A percentile compares a stretch with the other conserved stretches of the same genome.
These are phyloP conservation scores for Danio choprae DNA, from an alignment of 2,797 vertebrate genomes.

Conservation along the genomic window DNA sequence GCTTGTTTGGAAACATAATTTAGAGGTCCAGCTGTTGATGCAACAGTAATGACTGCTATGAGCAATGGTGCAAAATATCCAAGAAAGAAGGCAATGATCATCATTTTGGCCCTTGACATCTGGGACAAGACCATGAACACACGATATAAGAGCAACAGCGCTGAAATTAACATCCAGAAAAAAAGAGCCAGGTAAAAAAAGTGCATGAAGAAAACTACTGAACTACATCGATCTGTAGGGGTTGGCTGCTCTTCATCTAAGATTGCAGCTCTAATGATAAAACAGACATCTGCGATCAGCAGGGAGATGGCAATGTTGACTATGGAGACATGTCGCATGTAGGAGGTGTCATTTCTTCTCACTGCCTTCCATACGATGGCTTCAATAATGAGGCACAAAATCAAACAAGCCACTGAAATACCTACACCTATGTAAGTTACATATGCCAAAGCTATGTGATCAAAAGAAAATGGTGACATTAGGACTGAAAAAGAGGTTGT, in stretches of 20 bases:
- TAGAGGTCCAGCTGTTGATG: slow-evolving; percentile 77
- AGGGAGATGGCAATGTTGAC: slow-evolving; percentile 87
- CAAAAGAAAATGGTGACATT: slow-evolving; percentile 79
- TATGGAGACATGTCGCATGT: slow-evolving; percentile 85
- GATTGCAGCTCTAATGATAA: slow-evolving; percentile 80
- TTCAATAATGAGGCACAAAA: slow-evolving; percentile 86
- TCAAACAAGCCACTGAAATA: slow-evolving; percentile 84
- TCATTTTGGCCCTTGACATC: slow-evolving; percentile 84
- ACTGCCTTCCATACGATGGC: slow-evolving; percentile 84
- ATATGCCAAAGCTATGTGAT: slow-evolving; percentile 46
- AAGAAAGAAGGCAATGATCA: slow-evolving; percentile 80
- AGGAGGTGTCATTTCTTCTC: slow-evolving; percentile 85
- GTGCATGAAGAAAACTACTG: slow-evolving; percentile 89
- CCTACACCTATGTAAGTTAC: slow-evolving; percentile 85
- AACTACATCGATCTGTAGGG: slow-evolving; percentile 73
- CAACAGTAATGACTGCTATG: slow-evolving; percentile 85
- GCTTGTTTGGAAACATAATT: slow-evolving; percentile 70
- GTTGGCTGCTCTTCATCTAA: slow-evolving; percentile 56
- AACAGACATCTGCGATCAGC: slow-evolving; percentile 87
- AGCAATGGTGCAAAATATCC: slow-evolving; percentile 87
- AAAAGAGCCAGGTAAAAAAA: slow-evolving; percentile 92
- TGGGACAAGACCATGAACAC: slow-evolving; percentile 86
- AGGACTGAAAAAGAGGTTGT: slow-evolving; percentile 91
- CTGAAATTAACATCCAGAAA: slow-evolving; percentile 94
- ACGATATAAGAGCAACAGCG: slow-evolving; percentile 87